Percentiles rank a stretch among this genome's conserved stretches.
Evolutionary conservation across 2,797 vertebrate species (phyloP).

Genomic region (Lithobates sylvaticus): DNA sequence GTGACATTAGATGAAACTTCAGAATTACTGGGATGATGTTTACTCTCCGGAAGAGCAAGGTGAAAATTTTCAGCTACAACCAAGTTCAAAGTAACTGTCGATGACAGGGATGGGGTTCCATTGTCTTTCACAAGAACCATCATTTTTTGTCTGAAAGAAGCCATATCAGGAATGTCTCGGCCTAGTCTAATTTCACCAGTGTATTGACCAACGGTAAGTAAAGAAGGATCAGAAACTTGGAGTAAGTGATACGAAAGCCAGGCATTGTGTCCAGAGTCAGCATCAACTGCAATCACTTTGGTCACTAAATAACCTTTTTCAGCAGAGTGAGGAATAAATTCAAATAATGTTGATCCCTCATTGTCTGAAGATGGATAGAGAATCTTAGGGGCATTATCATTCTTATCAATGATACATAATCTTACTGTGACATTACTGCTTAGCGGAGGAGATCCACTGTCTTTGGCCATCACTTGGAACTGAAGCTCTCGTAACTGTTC

Average conservation of each 20-base stretch:
- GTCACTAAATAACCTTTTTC: slow-evolving; percentile 73
- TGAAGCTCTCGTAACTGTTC: slow-evolving; percentile 55
- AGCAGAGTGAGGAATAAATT: slow-evolving; percentile 41
- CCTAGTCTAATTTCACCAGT: slow-evolving; percentile 77
- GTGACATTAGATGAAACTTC: background rate
- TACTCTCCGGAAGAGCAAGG: slow-evolving; percentile 55
- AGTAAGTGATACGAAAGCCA: slow-evolving; percentile 22
- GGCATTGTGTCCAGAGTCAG: slow-evolving; percentile 75
- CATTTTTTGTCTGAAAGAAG: slow-evolving; percentile 77
- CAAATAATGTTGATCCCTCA: slow-evolving; percentile 27
- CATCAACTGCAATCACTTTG: slow-evolving; percentile 86
- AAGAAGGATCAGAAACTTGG: slow-evolving; percentile 27
- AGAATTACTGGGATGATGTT: slow-evolving; percentile 48
- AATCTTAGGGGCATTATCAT: slow-evolving; percentile 65
- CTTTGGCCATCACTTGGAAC: slow-evolving; percentile 72
- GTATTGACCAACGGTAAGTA: slow-evolving; percentile 63
- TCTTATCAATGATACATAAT: slow-evolving; percentile 67
- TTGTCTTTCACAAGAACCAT: slow-evolving; percentile 61
- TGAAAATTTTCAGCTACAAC: slow-evolving; percentile 64
- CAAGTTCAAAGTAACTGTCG: slow-evolving; percentile 69
- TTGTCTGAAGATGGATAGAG: slow-evolving; percentile 60
- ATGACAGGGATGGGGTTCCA: slow-evolving; percentile 68
- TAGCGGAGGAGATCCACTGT: slow-evolving; percentile 72
- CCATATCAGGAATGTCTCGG: slow-evolving; percentile 70
- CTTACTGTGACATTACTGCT: slow-evolving; percentile 67